Conservation (phyloP, 2,797 vertebrate genomes). For the Myoxocephalus aenaeus region DNA sequence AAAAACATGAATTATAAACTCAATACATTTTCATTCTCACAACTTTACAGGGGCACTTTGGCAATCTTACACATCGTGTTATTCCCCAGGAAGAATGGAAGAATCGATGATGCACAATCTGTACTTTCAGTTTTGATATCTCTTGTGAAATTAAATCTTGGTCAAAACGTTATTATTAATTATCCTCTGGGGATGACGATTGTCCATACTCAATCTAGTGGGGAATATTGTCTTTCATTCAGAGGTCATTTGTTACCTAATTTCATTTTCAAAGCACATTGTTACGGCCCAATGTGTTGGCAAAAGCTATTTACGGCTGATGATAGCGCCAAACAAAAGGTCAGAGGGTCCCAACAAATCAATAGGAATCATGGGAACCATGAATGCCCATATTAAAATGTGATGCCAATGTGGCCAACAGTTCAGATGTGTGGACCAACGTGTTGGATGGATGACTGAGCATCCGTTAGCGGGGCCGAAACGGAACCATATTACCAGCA, state of each 20-base stretch:
- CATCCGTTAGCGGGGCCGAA: slow-evolving; percentile 31
- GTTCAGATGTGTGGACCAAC: slow-evolving; percentile 41
- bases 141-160: neutral
- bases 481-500: slow-evolving; percentile 41
- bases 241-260: neutral
- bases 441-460: slow-evolving; percentile 44
- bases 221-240: neutral
- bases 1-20: neutral
- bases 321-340: neutral
- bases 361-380: neutral
- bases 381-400: slow-evolving; percentile 25
- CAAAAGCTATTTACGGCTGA: neutral
- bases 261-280: neutral
- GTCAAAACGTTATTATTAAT: no score
- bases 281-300: neutral
- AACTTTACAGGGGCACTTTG: neutral
- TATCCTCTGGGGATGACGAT: neutral
- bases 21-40: neutral
- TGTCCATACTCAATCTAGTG: neutral
- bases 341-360: slow-evolving; percentile 18
- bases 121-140: neutral
- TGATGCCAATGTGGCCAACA: slow-evolving; percentile 1
- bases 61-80: neutral
- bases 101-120: neutral
- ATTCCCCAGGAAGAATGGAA: neutral